These are phyloP conservation scores for Tachyglossus aculeatus DNA, from an alignment of 2,797 vertebrate species.

Conservation along the genomic window DNA sequence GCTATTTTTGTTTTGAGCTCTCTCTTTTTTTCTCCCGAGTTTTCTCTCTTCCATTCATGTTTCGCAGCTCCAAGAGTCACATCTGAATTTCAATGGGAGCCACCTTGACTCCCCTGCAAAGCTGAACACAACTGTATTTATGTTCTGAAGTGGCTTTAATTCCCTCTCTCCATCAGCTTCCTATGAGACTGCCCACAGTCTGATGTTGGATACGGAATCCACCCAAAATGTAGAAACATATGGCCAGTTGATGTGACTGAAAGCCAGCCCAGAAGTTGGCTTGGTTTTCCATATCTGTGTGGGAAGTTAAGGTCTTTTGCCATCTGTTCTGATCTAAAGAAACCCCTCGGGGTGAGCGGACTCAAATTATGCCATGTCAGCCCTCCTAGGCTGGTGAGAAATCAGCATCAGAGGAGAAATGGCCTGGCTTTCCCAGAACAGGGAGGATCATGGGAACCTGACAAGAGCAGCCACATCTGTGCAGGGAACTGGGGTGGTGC, in stretches of 20 bases:
- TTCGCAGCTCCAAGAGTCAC: neutral
- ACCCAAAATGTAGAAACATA: neutral
- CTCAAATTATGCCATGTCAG: neutral
- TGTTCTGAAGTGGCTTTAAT: neutral
- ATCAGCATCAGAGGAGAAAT: neutral
- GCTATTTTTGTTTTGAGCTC: neutral
- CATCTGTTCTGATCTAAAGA: neutral
- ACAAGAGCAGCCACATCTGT: neutral
- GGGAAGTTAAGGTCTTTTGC: neutral
- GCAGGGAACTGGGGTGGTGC: neutral
- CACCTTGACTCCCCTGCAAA: neutral
- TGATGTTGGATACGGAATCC: neutral
- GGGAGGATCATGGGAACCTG: neutral
- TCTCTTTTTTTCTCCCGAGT: too few species aligned
- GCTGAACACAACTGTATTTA: neutral
- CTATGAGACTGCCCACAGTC: neutral
- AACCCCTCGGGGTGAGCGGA: neutral
- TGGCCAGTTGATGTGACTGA: neutral
- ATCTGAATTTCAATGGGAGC: neutral
- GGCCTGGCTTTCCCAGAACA: neutral
- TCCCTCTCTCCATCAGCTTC: neutral
- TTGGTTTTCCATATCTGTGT: neutral
- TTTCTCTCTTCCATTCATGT: neutral
- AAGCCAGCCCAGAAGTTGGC: neutral
- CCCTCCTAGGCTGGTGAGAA: neutral